phyloP scores from a whole-genome alignment of 2,888 invertebrate genomes.

The Mantis religiosa region DNA sequence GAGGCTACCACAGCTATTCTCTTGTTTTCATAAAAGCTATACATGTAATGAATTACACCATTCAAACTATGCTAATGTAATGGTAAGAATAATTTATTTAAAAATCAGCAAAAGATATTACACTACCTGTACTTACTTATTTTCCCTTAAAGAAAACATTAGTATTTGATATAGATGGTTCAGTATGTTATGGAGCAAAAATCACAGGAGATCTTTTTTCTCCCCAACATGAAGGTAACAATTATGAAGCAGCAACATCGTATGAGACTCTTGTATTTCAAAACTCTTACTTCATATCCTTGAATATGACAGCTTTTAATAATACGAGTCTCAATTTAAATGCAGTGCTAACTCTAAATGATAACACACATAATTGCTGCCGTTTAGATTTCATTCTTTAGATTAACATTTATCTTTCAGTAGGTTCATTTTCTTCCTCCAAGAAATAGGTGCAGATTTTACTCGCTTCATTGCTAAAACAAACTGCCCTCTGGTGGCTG shows the following conservation, averaged over 20 bases:
- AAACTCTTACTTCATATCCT: not conserved
- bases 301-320: not conserved
- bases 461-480: slow-evolving; percentile 62
- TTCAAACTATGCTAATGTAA: not conserved
- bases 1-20: not conserved
- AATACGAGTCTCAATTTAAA: not conserved
- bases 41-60: not conserved
- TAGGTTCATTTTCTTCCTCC: not conserved
- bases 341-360: slow-evolving; percentile 12
- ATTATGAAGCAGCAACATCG: not conserved
- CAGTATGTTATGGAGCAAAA: not conserved
- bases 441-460: not conserved
- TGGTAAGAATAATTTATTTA: not conserved
- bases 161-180: not conserved
- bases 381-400: not conserved
- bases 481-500: slow-evolving; percentile 98
- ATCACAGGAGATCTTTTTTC: not conserved
- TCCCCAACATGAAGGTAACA: not conserved
- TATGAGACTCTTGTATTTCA: not conserved
- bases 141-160: not conserved
- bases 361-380: not conserved
- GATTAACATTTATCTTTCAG: not conserved
- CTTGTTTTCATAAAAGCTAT: not conserved
- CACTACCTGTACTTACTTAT: not conserved
- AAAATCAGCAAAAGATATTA: not conserved